phyloP scores from a whole-genome alignment of 64 coral and sea anemone species.

The Montipora foliosa region DNA sequence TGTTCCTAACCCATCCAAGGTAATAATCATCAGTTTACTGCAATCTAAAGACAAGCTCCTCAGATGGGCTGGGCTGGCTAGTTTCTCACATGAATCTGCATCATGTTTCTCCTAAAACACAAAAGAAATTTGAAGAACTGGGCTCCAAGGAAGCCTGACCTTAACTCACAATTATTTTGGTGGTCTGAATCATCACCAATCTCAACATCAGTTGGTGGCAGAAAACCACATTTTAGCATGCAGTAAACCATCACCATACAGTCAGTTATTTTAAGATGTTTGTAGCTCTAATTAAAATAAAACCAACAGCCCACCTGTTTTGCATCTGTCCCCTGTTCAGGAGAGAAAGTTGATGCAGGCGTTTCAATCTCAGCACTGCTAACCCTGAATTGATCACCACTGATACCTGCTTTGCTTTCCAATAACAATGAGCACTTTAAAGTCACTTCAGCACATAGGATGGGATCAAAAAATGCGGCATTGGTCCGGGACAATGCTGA shows the following conservation, averaged over 20 bases:
- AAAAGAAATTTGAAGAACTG: not conserved
- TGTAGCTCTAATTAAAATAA: no score
- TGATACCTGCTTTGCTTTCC: constrained; percentile 80
- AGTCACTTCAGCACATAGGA: constrained; percentile 84
- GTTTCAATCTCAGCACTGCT: constrained; percentile 37
- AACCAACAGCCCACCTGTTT: constrained; percentile 27
- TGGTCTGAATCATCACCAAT: no score
- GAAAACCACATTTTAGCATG: no score
- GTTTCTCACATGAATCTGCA: constrained; percentile 8
- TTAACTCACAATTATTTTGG: no score
- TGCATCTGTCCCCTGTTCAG: constrained; percentile 29
- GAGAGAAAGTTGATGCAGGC: not conserved
- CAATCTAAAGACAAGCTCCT: constrained; percentile 50
- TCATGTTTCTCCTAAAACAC: no score
- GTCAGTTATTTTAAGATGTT: no score
- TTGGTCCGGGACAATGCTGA: constrained; percentile 86
- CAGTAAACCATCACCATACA: no score
- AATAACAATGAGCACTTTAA: constrained; percentile 83
- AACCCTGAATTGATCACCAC: constrained; percentile 31
- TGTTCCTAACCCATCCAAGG: constrained; percentile 36
- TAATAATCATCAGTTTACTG: constrained; percentile 61
- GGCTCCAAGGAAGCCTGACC: no score
- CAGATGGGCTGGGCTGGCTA: not conserved
- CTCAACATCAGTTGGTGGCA: no score
- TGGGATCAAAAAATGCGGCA: constrained; percentile 82